Conservation (phyloP, 2,888 invertebrate genomes). For the Euplexia lucipara region DNA sequence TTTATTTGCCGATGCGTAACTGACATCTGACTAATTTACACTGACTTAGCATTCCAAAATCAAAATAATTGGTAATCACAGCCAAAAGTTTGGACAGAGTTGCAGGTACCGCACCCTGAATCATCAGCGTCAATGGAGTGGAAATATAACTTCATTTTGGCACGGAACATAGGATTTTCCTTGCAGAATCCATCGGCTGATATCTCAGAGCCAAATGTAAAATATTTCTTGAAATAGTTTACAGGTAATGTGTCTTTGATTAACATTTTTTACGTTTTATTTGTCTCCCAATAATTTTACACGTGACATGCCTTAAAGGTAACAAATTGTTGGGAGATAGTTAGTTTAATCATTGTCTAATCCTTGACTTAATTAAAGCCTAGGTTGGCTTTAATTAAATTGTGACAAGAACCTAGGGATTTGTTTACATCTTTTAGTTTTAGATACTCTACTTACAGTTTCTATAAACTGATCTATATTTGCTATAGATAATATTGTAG, state of each 20-base stretch:
- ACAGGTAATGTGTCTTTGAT: conserved; percentile 51
- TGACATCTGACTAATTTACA: conserved; percentile 77
- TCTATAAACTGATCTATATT: conserved; percentile 4
- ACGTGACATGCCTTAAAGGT: no score
- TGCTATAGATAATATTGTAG: conserved; percentile 18
- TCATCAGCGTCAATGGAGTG: conserved; percentile 84
- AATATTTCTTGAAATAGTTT: conserved; percentile 75
- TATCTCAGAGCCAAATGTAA: conserved; percentile 76
- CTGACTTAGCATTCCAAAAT: conserved; percentile 76
- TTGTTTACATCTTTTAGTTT: neutral
- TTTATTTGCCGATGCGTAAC: conserved; percentile 81
- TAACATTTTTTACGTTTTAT: conserved; percentile 43
- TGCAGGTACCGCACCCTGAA: conserved; percentile 73
- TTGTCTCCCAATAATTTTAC: no score
- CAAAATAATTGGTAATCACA: conserved; percentile 83
- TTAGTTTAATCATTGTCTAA: neutral
- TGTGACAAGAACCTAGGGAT: no score
- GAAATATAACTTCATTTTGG: conserved; percentile 86
- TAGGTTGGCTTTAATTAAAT: neutral
- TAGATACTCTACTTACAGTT: neutral
- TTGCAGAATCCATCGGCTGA: conserved; percentile 72
- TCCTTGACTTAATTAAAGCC: neutral
- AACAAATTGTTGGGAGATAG: no score
- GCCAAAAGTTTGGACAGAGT: conserved; percentile 78
- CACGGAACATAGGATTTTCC: conserved; percentile 77